These are phyloP conservation scores for Crotalus viridis DNA, from an alignment of 2,113 vertebrate species.

Conservation along the genomic window DNA sequence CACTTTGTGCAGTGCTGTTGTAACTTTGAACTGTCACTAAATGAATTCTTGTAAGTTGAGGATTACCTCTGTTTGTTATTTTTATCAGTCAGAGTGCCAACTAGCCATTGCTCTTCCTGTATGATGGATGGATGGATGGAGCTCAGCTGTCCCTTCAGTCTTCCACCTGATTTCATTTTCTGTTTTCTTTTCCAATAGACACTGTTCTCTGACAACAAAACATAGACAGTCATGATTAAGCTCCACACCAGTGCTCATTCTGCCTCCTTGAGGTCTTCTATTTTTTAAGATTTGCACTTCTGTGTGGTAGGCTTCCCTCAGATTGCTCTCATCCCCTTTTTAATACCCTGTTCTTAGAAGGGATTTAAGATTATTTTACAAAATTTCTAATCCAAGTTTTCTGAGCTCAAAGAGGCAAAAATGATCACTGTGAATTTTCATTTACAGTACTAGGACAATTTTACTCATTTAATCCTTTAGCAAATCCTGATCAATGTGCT, in stretches of 20 bases:
- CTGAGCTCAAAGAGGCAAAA: not conserved
- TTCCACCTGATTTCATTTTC: not conserved
- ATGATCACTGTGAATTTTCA: not conserved
- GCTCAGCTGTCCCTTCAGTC: not conserved
- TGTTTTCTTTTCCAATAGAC: not conserved
- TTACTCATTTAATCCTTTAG: not conserved
- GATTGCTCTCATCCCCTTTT: not conserved
- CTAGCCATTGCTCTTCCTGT: not conserved
- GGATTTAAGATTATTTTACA: not conserved
- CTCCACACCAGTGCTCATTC: not conserved
- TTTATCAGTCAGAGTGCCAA: not conserved
- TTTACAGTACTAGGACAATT: not conserved
- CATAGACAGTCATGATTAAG: not conserved
- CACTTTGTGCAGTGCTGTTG: not conserved
- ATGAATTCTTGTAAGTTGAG: not conserved
- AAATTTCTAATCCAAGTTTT: not conserved
- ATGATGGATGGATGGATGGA: not conserved
- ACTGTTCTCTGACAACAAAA: not conserved
- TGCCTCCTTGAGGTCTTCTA: not conserved
- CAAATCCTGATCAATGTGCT: not conserved
- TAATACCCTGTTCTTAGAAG: not conserved
- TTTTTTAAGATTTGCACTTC: not conserved
- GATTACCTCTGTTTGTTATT: not conserved
- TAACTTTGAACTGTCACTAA: not conserved
- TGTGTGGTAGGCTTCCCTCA: not conserved